phyloP scores from a whole-genome alignment of 2,113 vertebrate genomes.

The Chaetodon auriga region DNA sequence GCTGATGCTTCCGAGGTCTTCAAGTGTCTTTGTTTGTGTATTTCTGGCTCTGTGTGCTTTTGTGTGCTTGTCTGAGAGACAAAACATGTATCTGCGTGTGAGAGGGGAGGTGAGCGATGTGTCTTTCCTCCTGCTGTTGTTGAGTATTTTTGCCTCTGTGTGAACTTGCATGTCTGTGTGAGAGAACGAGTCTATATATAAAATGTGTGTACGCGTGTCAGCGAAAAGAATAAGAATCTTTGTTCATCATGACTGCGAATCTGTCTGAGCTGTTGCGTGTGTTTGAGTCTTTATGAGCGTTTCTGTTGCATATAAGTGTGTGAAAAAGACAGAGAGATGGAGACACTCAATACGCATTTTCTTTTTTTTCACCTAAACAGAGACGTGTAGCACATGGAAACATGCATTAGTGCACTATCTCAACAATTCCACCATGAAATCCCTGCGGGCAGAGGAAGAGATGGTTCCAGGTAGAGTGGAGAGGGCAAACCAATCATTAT shows the following conservation, averaged over 20 bases:
- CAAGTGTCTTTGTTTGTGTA: neutral
- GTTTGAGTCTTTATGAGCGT: neutral
- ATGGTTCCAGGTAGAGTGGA: conserved; percentile 1
- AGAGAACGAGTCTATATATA: neutral
- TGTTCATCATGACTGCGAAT: neutral
- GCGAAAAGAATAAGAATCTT: neutral
- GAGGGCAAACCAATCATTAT: conserved; percentile 38
- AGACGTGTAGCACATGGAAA: neutral
- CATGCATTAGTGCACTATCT: conserved; percentile 26
- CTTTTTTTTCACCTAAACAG: neutral
- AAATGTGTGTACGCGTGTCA: neutral
- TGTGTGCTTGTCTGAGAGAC: neutral
- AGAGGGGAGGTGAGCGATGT: neutral
- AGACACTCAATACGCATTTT: neutral
- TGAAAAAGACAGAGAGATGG: neutral
- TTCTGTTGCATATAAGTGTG: conserved; percentile 1
- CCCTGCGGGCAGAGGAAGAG: conserved; percentile 14
- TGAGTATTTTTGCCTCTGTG: neutral
- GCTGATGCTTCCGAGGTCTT: neutral
- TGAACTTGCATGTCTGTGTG: neutral
- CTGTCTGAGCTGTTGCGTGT: neutral
- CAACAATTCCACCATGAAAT: conserved; percentile 32
- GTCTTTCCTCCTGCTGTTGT: neutral
- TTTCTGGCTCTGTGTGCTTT: neutral
- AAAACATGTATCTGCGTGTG: conserved; percentile 6